A percentile compares a stretch with the other conserved stretches of the same genome.
Evolutionary conservation across 37 sponge, comb jelly and placozoan genomes (phyloP).

Genomic region (Lycopodina hypogea): DNA sequence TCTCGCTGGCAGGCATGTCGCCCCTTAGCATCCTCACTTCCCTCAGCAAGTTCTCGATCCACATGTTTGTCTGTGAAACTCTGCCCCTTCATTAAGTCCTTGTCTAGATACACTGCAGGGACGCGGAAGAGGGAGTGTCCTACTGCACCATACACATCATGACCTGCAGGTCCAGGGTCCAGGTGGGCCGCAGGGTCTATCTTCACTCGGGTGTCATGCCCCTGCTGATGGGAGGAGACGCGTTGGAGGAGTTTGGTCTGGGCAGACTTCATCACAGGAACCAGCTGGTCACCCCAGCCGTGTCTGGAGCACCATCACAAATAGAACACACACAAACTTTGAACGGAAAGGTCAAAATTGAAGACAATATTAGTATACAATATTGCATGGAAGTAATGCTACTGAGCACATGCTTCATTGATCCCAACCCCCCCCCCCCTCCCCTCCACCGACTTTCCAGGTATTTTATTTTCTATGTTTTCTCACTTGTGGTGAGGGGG

Average conservation of each 20-base stretch:
- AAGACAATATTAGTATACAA: no score
- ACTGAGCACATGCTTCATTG: no score
- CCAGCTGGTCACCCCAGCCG: slow-evolving; percentile 30
- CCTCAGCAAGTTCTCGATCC: background rate
- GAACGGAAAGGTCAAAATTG: no score
- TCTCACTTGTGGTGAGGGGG: no score
- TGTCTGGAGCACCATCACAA: background rate
- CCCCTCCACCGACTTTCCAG: no score
- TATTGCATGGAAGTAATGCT: no score
- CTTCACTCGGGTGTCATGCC: background rate
- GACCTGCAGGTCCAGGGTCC: slow-evolving; percentile 43
- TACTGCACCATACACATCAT: slow-evolving; percentile 59
- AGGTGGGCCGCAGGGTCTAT: slow-evolving; percentile 71
- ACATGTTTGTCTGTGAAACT: background rate
- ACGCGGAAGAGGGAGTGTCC: slow-evolving; percentile 49
- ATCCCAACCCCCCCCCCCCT: no score
- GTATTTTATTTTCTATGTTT: no score
- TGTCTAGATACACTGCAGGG: background rate
- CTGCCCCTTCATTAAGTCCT: background rate
- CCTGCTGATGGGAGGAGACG: background rate
- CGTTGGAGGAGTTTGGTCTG: slow-evolving; percentile 21
- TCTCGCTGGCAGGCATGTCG: background rate
- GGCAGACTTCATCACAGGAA: slow-evolving; percentile 36
- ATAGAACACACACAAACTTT: background rate
- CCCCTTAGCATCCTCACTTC: background rate